Conservation (phyloP, 2,888 invertebrate genomes). For the Sialis fuliginosa region DNA sequence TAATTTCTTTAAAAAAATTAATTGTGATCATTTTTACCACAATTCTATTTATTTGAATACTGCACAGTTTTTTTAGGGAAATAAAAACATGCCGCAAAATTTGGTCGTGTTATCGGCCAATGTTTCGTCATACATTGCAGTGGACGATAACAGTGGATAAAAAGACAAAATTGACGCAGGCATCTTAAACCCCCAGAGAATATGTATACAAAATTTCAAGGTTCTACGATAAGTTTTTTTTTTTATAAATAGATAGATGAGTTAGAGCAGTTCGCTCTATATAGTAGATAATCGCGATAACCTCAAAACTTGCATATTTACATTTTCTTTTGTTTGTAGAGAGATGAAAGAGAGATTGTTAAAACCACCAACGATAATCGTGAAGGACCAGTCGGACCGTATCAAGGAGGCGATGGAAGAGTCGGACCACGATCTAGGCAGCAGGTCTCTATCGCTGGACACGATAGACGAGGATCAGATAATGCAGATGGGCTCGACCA, state of each 20-base stretch:
- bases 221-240: neutral
- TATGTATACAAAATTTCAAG: no score
- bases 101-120: no score
- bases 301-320: no score
- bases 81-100: neutral
- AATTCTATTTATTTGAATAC: no score
- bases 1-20: no score
- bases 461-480: slow-evolving; percentile 1
- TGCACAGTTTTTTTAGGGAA: neutral
- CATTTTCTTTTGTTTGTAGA: slow-evolving; percentile 1
- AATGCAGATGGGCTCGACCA: slow-evolving; percentile 13
- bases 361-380: slow-evolving; percentile 6
- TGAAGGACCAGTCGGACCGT: slow-evolving; percentile 4
- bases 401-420: slow-evolving; percentile 6
- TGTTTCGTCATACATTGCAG: no score
- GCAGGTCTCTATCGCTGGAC: neutral
- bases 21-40: no score
- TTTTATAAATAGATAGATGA: neutral
- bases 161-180: no score
- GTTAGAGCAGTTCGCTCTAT: no score
- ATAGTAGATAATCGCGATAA: no score
- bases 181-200: no score
- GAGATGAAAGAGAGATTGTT: slow-evolving; percentile 7
- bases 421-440: slow-evolving; percentile 6
- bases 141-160: no score